phyloP scores from a whole-genome alignment of 2,113 vertebrate genomes.

The Nymphicus hollandicus region DNA sequence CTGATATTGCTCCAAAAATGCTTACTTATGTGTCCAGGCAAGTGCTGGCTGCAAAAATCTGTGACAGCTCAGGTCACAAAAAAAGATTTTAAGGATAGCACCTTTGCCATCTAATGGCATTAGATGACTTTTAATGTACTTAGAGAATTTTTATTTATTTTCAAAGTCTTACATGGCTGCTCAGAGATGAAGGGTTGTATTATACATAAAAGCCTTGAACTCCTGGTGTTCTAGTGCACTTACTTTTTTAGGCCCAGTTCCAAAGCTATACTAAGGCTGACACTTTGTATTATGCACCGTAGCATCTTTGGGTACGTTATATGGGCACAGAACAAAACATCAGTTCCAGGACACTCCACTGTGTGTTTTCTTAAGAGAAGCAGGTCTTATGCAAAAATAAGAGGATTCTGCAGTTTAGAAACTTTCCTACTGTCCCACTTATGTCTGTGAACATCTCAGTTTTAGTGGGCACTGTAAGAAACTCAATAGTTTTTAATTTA shows the following conservation, averaged over 20 bases:
- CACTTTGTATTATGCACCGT: not conserved
- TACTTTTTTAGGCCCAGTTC: not conserved
- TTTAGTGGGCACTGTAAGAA: not conserved
- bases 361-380: not conserved
- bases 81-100: not conserved
- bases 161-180: not conserved
- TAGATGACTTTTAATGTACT: not conserved
- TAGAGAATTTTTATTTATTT: not conserved
- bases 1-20: not conserved
- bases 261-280: not conserved
- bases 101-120: not conserved
- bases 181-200: not conserved
- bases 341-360: not conserved
- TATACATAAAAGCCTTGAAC: not conserved
- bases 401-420: not conserved
- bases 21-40: not conserved
- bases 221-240: not conserved
- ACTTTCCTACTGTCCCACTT: not conserved
- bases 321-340: not conserved
- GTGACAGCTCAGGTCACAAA: not conserved
- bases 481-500: not conserved
- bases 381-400: not conserved
- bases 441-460: not conserved
- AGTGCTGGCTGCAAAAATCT: not conserved
- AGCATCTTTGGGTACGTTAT: not conserved